Evolutionary conservation across 2,888 invertebrate genomes (phyloP), one percentile per base, ranked within the genome.

Genomic region (Agrotis puta): DNA sequence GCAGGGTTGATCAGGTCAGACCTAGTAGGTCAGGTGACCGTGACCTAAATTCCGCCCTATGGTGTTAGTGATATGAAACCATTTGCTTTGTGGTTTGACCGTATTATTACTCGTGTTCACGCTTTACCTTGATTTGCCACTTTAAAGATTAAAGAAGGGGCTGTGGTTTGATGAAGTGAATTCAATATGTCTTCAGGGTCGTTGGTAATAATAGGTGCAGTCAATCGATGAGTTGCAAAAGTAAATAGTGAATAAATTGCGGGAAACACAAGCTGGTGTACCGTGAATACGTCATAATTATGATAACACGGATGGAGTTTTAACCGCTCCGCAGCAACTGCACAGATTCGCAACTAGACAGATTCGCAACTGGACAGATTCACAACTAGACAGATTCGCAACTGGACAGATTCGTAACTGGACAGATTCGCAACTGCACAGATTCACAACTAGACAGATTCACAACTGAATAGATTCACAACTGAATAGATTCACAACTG

Each of bases 1-100:
- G 56, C 45, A 69, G 81, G 84, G 81, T 73, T 85, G 71, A 84
- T 83, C 73, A 75, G 85, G 85, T 75, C 84, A 84, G 50, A 64
- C 70, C 69, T 84, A 74, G 84, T 84, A 74, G 85, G 84, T 74
- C 84, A 70, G 68, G 66, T 73, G 73, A 56, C 84, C 84, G 48
- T 85, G 84, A 85, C 84, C 84, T 64, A 67, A 77, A 78, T 81
- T 64, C 58, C 68, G 65, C 63, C 53, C 64, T 39, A 61, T 59
- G 63, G 65, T 75, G 51, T 56, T 56, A 5, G 56, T 56, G 57
- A 70, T 73, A 75, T 74, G 68, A 74, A 71, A 83, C 77, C 66
- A 47, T 61, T 70, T 56, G 63, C 57, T 74, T 84, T 75, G 73
- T 76, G 59, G 65, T 67, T 48, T 65, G 64, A 59, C 53, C 14